A percentile compares a stretch with the other conserved stretches of the same genome.
phyloP scores from a whole-genome alignment of 2,888 invertebrate species.

The Tachina lurida region DNA sequence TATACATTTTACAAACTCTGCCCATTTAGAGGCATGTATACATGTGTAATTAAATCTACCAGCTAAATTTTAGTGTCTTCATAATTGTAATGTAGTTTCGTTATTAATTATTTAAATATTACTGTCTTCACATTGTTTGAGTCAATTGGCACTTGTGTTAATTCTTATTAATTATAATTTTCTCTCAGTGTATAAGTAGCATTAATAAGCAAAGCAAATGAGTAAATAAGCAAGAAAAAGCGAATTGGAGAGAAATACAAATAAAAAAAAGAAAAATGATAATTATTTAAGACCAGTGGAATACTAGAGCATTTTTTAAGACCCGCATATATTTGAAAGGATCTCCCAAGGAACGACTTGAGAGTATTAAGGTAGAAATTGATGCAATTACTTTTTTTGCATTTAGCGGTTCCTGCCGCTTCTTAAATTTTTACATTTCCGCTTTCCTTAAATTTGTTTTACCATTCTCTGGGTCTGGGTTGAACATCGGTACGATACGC shows the following conservation, averaged over 20 bases:
- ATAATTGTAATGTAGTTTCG: slow-evolving; percentile 22
- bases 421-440: slow-evolving; percentile 34
- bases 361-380: slow-evolving; percentile 21
- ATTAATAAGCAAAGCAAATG: slow-evolving; percentile 41
- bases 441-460: slow-evolving; percentile 46
- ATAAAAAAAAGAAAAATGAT: neutral
- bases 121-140: slow-evolving; percentile 62
- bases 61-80: slow-evolving; percentile 34
- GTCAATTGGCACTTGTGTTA: slow-evolving; percentile 73
- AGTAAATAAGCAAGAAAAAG: slow-evolving; percentile 53
- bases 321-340: neutral
- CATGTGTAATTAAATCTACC: slow-evolving; percentile 7
- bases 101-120: slow-evolving; percentile 16
- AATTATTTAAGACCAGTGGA: slow-evolving; percentile 50
- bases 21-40: slow-evolving; percentile 9
- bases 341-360: neutral
- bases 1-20: slow-evolving; percentile 28
- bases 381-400: neutral
- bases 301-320: slow-evolving; percentile 35
- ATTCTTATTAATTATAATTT: slow-evolving; percentile 55
- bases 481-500: slow-evolving; percentile 77
- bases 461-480: slow-evolving; percentile 77
- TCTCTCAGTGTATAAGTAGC: slow-evolving; percentile 65
- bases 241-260: slow-evolving; percentile 13
- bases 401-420: slow-evolving; percentile 71